A percentile compares a stretch with the other conserved stretches of the same genome.
These are phyloP conservation scores for Pyxicephalus adspersus DNA, from an alignment of 2,113 vertebrate species.

Conservation along the genomic window DNA sequence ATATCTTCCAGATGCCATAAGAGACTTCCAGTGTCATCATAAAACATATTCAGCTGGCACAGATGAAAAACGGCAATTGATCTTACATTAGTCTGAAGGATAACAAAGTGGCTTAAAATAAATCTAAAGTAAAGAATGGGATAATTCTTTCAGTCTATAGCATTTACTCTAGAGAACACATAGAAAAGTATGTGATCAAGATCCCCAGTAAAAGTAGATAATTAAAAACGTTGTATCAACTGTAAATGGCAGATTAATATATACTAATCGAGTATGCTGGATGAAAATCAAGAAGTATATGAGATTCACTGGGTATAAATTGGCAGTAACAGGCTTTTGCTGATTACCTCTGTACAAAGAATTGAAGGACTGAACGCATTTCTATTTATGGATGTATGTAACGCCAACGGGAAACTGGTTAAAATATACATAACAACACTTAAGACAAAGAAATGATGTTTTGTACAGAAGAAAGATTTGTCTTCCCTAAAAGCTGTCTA, in stretches of 20 bases:
- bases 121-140: slow-evolving; percentile 21
- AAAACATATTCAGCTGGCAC: slow-evolving; percentile 4
- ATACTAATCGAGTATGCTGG: background rate
- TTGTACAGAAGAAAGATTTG: background rate
- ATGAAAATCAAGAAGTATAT: slow-evolving; percentile 3
- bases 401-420: slow-evolving; percentile 12
- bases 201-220: background rate
- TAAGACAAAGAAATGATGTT: background rate
- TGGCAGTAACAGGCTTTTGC: background rate
- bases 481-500: slow-evolving; percentile 15
- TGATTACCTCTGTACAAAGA: background rate
- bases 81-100: slow-evolving; percentile 14
- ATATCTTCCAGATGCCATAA: background rate
- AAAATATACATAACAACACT: slow-evolving; percentile 21
- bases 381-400: slow-evolving; percentile 36
- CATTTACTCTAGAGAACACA: background rate
- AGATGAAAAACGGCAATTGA: slow-evolving; percentile 30
- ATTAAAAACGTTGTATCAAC: slow-evolving; percentile 4
- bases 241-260: background rate
- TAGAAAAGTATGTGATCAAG: background rate
- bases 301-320: background rate
- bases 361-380: background rate
- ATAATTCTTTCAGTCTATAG: background rate
- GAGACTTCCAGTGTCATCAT: slow-evolving; percentile 9
- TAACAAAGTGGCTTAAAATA: slow-evolving; percentile 27